These are phyloP conservation scores for Tinea pellionella DNA, from an alignment of 2,888 invertebrate species.

Conservation along the genomic window DNA sequence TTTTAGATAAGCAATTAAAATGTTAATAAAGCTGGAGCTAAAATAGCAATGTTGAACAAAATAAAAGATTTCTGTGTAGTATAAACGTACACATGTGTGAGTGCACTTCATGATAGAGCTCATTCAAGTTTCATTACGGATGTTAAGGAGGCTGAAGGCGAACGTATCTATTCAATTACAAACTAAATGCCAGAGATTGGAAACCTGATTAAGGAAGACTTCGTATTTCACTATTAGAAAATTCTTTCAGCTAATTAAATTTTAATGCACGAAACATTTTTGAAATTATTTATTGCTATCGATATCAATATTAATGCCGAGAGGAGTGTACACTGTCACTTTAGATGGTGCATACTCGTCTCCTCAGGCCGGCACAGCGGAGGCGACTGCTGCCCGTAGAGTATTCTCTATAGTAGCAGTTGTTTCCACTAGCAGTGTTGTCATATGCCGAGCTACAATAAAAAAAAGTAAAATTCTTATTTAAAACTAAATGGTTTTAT, in stretches of 20 bases:
- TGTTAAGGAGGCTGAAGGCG: constrained; percentile 50
- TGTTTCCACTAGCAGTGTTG: too few relatives aligned
- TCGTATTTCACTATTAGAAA: background rate
- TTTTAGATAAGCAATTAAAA: background rate
- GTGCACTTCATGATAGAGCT: constrained; percentile 29
- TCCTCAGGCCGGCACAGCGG: too few relatives aligned
- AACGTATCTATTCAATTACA: constrained; percentile 65
- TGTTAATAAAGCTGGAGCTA: background rate
- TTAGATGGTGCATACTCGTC: too few relatives aligned
- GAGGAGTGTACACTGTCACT: too few relatives aligned
- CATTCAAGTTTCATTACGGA: constrained; percentile 62
- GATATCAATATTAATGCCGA: too few relatives aligned
- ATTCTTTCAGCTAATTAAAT: background rate
- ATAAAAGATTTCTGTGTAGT: background rate
- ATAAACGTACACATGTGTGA: background rate
- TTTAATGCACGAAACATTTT: background rate
- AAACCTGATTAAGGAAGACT: background rate
- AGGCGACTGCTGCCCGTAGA: too few relatives aligned
- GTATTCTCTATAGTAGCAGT: too few relatives aligned
- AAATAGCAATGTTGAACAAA: background rate
- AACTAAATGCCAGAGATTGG: constrained; percentile 1
- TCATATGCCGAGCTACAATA: too few relatives aligned
- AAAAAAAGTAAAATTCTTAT: too few relatives aligned
- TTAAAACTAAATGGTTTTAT: too few relatives aligned
- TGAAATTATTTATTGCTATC: too few relatives aligned